Evolutionary conservation across 2,113 vertebrate species (phyloP).

Genomic region (Lampris incognitus): DNA sequence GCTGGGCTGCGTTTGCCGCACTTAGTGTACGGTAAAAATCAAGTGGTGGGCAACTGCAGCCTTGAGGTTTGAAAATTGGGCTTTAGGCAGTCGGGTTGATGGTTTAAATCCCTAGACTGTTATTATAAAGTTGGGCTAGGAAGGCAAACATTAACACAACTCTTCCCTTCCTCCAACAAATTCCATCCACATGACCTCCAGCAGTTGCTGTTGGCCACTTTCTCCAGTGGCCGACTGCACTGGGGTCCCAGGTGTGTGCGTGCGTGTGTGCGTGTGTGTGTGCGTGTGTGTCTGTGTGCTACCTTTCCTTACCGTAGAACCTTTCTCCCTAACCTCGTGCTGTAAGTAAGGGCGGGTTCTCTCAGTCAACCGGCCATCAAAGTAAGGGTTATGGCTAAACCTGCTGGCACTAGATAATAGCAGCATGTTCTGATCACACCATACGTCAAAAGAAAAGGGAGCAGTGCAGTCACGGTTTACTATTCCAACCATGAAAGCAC

Average conservation of each 20-base stretch:
- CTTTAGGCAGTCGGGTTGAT: slow-evolving; percentile 39
- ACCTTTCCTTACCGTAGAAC: too few species aligned
- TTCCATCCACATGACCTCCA: background rate
- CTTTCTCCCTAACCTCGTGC: too few species aligned
- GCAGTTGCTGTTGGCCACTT: background rate
- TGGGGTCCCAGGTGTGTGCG: background rate
- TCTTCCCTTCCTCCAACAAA: background rate
- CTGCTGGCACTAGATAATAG: too few species aligned
- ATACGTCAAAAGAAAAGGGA: too few species aligned
- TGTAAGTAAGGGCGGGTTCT: too few species aligned
- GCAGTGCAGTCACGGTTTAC: too few species aligned
- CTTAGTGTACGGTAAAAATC: background rate
- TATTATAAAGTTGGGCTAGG: slow-evolving; percentile 17
- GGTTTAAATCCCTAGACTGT: slow-evolving; percentile 15
- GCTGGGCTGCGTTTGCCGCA: background rate
- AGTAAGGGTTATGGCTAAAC: too few species aligned
- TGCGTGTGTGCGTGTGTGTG: slow-evolving; percentile 3
- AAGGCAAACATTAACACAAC: slow-evolving; percentile 6
- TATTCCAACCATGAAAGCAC: too few species aligned
- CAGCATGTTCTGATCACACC: too few species aligned
- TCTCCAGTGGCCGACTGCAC: background rate
- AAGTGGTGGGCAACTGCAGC: slow-evolving; percentile 15
- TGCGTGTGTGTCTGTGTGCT: slow-evolving; percentile 8
- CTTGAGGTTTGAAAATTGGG: slow-evolving; percentile 35
- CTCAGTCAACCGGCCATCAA: too few species aligned